Evolutionary conservation across 2,113 vertebrate genomes (phyloP).

Genomic region (Numenius arquata): DNA sequence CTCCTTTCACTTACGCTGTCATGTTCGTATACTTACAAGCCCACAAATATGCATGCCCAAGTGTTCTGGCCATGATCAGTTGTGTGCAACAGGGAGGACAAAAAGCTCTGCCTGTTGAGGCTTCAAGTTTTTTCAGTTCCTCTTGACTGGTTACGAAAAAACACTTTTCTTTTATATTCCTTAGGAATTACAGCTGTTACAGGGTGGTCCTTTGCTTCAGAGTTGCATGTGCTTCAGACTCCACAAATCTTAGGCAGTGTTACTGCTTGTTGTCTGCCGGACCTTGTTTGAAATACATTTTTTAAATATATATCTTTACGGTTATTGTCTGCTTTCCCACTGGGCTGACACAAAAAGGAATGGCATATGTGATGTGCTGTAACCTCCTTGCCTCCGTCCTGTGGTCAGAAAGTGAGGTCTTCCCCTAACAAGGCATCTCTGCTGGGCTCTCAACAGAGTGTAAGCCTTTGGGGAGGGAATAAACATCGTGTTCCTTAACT

Average conservation of each 20-base stretch:
- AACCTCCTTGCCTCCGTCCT: not conserved
- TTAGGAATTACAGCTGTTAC: not conserved
- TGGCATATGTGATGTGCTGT: not conserved
- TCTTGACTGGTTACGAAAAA: not conserved
- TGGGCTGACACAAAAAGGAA: not conserved
- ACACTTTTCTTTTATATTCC: not conserved
- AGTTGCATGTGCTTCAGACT: not conserved
- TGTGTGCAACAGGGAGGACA: not conserved
- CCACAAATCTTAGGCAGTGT: not conserved
- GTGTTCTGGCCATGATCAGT: not conserved
- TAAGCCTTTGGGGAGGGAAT: not conserved
- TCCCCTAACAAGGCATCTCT: not conserved
- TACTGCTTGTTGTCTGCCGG: not conserved
- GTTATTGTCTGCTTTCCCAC: not conserved
- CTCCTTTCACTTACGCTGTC: not conserved
- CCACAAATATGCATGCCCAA: fast-evolving
- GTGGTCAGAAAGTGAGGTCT: not conserved
- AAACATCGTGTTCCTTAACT: not conserved
- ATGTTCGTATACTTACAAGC: not conserved
- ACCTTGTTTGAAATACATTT: not conserved
- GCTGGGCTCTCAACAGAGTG: not conserved
- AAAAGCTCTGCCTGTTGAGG: not conserved
- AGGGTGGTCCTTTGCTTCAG: not conserved
- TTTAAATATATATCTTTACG: not conserved
- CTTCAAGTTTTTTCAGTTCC: not conserved